phyloP scores from a whole-genome alignment of 2,113 vertebrate species.

The Lepus timidus region DNA sequence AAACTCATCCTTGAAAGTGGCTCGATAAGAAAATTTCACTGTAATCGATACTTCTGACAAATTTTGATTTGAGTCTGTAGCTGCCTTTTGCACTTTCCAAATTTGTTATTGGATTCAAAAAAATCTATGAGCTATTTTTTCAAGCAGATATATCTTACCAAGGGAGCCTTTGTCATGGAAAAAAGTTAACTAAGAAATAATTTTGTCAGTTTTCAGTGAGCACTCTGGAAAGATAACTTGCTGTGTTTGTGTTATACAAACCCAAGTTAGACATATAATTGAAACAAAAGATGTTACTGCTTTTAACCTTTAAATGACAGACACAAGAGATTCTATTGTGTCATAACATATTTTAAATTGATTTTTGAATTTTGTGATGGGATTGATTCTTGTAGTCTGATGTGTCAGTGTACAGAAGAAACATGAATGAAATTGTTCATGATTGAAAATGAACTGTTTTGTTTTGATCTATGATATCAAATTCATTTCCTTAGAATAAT shows the following conservation, averaged over 20 bases:
- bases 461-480: conserved; percentile 1
- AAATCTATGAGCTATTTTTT: conserved; percentile 31
- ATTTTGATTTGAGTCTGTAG: conserved; percentile 58
- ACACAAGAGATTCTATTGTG: conserved; percentile 52
- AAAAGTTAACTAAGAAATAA: conserved; percentile 22
- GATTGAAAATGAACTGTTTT: conserved; percentile 39
- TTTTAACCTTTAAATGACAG: conserved; percentile 55
- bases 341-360: conserved; percentile 59
- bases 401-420: neutral
- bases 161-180: neutral
- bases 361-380: conserved; percentile 55
- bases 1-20: conserved; percentile 61
- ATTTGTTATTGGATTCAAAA: conserved; percentile 49
- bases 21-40: conserved; percentile 55
- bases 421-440: neutral
- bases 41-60: conserved; percentile 65
- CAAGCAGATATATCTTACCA: conserved; percentile 27
- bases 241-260: conserved; percentile 55
- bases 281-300: conserved; percentile 50
- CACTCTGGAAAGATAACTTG: conserved; percentile 47
- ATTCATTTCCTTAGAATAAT: conserved; percentile 31
- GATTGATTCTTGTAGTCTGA: conserved; percentile 41
- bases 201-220: conserved; percentile 53
- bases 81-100: conserved; percentile 30
- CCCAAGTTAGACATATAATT: conserved; percentile 54